phyloP scores from a whole-genome alignment of 35 echinoderm and acorn worm genomes.

The Acanthaster planci region DNA sequence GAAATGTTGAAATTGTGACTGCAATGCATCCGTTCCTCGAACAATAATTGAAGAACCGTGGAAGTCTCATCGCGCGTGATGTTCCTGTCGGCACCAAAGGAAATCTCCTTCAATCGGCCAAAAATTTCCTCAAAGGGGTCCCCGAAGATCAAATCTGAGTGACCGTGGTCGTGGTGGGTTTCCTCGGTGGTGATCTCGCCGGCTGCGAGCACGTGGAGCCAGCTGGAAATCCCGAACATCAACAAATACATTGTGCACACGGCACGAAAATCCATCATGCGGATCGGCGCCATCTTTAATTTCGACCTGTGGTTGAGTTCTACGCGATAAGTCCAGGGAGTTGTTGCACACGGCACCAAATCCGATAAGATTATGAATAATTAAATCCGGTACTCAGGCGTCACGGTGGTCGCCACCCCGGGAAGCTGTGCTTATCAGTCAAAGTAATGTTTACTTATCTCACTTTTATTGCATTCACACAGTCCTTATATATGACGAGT shows the following conservation, averaged over 20 bases:
- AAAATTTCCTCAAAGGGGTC: background rate
- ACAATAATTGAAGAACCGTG: background rate
- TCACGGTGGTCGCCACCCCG: too few species aligned
- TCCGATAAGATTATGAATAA: too few species aligned
- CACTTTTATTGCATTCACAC: too few species aligned
- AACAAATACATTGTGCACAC: background rate
- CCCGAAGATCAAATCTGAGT: background rate
- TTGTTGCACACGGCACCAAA: slow-evolving; percentile 2
- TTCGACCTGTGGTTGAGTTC: background rate
- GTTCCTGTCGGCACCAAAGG: background rate
- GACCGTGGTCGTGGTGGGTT: slow-evolving; percentile 12
- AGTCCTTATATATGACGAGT: too few species aligned
- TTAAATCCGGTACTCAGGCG: too few species aligned
- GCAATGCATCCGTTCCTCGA: background rate
- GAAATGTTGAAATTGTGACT: background rate
- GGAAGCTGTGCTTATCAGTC: too few species aligned
- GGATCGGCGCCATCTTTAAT: background rate
- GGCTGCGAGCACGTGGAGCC: background rate
- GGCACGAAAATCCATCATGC: background rate
- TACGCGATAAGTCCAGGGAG: background rate
- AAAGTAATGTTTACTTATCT: too few species aligned
- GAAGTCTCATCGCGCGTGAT: background rate
- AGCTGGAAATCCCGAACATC: background rate
- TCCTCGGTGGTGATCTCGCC: background rate
- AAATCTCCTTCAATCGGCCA: background rate